Conservation (phyloP, 1,140 invertebrate genomes). For the Lepidurus arcticus region DNA sequence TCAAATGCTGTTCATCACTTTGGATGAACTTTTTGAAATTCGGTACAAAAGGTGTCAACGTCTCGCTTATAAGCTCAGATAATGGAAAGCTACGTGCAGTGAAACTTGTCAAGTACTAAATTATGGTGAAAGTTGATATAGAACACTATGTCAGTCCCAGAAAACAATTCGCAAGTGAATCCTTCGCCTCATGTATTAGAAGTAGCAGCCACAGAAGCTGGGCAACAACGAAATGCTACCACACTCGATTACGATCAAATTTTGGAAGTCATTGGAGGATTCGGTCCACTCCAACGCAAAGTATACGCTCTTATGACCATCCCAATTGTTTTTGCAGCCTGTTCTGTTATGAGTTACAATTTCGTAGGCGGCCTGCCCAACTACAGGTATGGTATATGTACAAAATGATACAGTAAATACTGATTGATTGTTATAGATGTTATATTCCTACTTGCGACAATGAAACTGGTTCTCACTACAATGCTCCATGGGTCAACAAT, state of each 20-base stretch:
- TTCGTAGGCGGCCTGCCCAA: slow-evolving; percentile 37
- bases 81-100: not conserved
- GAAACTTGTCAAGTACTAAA: not conserved
- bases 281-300: slow-evolving; percentile 37
- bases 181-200: not conserved
- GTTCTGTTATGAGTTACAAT: slow-evolving; percentile 37
- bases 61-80: not conserved
- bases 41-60: not conserved
- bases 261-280: slow-evolving; percentile 37
- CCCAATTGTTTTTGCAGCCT: slow-evolving; percentile 36
- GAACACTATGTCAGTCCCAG: not conserved
- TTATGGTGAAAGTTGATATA: not conserved
- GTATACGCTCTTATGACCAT: slow-evolving; percentile 36
- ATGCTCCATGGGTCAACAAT: slow-evolving; percentile 26
- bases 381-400: slow-evolving; percentile 35
- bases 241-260: slow-evolving; percentile 38
- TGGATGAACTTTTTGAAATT: no score
- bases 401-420: not conserved
- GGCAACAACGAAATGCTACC: not conserved
- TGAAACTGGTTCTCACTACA: not conserved
- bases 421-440: slow-evolving; percentile 14
- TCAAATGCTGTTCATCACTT: no score
- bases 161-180: not conserved
- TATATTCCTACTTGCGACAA: slow-evolving; percentile 30
- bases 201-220: not conserved